Evolutionary conservation across 2,888 invertebrate genomes (phyloP), one percentile per base, ranked within the genome.

Genomic region (Stenodema calcarata): DNA sequence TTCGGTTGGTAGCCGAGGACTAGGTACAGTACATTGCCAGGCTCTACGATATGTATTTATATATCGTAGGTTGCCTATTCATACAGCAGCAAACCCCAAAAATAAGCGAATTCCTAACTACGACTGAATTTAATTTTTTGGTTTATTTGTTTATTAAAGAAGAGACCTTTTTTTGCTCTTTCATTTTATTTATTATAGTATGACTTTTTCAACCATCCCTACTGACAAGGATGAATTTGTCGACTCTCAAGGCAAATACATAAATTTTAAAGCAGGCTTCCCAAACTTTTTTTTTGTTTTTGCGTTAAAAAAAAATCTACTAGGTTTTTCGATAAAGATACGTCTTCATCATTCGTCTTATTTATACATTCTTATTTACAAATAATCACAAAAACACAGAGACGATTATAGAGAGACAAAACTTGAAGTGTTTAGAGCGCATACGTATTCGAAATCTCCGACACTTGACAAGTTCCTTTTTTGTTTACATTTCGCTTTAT

Each of bases 311-410:
- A 80, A 80, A 80, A 80, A 80, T 80, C 80, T 50, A 80, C 80
- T 54, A 80, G 54, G 54, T 80, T 35, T 35, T 47, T 30, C 41
- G 80, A 80, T n/a, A 41, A 80, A 80, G 62, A 28, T 41, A 30
- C 54, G 50, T 0, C 78, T 62, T 80, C 54, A 41, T 54, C 28
- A 16, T n/a, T 16, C 35, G 16, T 30, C 30, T 30, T 47, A 50
- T 54, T 80, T 80, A 80, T 80, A 54, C 62, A 80, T 54, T 41
- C 41, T 54, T 80, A 80, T 80, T 80, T 80, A 80, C 80, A 80
- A 80, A 30, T 28, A 80, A 80, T 54, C 80, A 50, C 54, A 80
- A 80, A 62, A 62, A 80, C 54, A 80, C 54, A 30, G 41, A 54
- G 50, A 28, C 80, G 54, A 47, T 23, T 23, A 47, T 78, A 42